Base-by-base conservation (phyloP, 1,140 invertebrate species). In the Nasonia giraulti region DNA sequence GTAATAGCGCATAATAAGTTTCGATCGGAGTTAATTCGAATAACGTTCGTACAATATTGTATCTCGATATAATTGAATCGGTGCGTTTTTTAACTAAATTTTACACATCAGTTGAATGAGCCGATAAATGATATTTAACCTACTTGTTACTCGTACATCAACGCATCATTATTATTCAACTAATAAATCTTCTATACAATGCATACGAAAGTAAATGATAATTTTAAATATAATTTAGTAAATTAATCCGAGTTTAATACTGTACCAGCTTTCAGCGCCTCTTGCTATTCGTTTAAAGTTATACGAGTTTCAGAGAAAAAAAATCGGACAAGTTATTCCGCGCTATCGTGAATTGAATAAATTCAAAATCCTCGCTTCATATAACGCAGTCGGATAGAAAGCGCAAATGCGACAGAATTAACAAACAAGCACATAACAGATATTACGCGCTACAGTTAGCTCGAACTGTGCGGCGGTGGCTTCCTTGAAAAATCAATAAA, bases 191-290 rank as follows among this genome's bases (percentile, higher is more conserved):
- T 73, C 37, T 14, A 31, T 73, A 33, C 4, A 1, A 10, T 7
- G 37, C 8, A 44, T 44, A 73, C 37, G 27, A 33, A 37, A 73
- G 27, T 73, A 73, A 14, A 33, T 73, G 8, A 44, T 44, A 44
- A 44, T 44, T 23, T 37, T 73, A 14, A 73, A 73, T 73, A 37
- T 73, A 73, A 33, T 44, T 44, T 44, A 75, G 40, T 75, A 44
- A 4, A n/a, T 44, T n/a, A 75, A 20, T 75, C 7, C 44, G 44
- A 75, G 20, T 75, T 75, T 17, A 44, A 75, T 23, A 44, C 14
- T 11, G 37, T 75, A 75, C n/a, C 33, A 40, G 40, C 40, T 40
- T 40, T 4, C 40, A 40, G 40, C 40, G 40, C 7, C 40, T 7
- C 40, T 44, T 44, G 40, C 8, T 44, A 44, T 44, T 44, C 40